Percentiles rank a stretch among this genome's conserved stretches.
These are phyloP conservation scores for Nematostella vectensis DNA, from an alignment of 92 coral and sea anemone species.

Conservation along the genomic window DNA sequence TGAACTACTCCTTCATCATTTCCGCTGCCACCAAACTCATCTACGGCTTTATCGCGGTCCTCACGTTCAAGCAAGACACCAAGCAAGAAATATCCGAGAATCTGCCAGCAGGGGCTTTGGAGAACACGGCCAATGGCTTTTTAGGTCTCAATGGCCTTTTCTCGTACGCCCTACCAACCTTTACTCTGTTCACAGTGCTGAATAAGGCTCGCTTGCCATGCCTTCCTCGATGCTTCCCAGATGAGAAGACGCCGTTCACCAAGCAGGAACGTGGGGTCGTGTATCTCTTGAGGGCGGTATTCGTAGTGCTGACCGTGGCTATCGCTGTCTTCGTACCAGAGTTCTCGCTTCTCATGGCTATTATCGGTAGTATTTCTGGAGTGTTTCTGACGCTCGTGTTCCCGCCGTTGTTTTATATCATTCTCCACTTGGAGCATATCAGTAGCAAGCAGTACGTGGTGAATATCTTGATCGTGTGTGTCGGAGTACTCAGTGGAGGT, in stretches of 20 bases:
- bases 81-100: conserved; percentile 97
- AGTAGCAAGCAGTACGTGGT: conserved; percentile 60
- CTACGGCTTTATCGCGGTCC: conserved; percentile 78
- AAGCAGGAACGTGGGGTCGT: conserved; percentile 60
- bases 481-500: conserved; percentile 81
- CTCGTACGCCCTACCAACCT: conserved; percentile 85
- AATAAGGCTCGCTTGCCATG: conserved; percentile 66
- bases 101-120: conserved; percentile 83
- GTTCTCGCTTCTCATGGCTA: conserved; percentile 91
- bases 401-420: conserved; percentile 83
- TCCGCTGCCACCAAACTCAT: conserved; percentile 68
- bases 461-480: conserved; percentile 72
- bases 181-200: conserved; percentile 78
- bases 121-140: conserved; percentile 79
- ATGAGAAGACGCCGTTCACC: conserved; percentile 57
- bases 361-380: conserved; percentile 91
- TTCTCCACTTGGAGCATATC: conserved; percentile 60
- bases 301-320: conserved; percentile 61
- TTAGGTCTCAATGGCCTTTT: conserved; percentile 92
- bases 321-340: conserved; percentile 80
- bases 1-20: conserved; percentile 78
- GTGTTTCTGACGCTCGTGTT: conserved; percentile 78
- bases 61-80: conserved; percentile 74
- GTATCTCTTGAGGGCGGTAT: conserved; percentile 61
- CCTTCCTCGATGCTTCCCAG: conserved; percentile 82